phyloP scores from a whole-genome alignment of 2,888 invertebrate genomes.

The Diabrotica balteata region DNA sequence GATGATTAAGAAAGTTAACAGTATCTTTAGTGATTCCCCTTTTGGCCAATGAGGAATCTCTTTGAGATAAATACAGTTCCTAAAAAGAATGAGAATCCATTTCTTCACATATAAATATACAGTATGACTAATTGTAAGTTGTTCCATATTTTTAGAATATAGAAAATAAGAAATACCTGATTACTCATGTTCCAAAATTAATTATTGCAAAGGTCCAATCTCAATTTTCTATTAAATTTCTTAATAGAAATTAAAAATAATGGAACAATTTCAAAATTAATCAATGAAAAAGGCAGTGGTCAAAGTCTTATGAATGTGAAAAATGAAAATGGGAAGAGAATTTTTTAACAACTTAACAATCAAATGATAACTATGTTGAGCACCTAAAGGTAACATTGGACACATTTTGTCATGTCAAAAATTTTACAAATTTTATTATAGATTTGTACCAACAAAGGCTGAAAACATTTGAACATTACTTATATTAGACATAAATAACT shows the following conservation, averaged over 20 bases:
- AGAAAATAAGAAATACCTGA: neutral
- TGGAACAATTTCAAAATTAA: neutral
- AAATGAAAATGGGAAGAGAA: conserved; percentile 4
- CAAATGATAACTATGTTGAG: conserved; percentile 19
- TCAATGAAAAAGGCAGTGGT: neutral
- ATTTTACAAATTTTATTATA: too few relatives aligned
- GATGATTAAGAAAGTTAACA: too few relatives aligned
- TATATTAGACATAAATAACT: too few relatives aligned
- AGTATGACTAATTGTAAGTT: too few relatives aligned
- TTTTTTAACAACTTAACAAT: conserved; percentile 6
- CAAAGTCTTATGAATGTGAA: neutral
- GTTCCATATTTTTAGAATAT: neutral
- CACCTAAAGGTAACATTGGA: conserved; percentile 16
- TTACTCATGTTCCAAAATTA: neutral
- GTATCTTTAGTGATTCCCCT: too few relatives aligned
- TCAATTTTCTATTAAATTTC: too few relatives aligned
- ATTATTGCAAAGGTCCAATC: neutral
- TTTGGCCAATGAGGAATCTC: too few relatives aligned
- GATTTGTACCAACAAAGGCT: too few relatives aligned
- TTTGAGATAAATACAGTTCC: too few relatives aligned
- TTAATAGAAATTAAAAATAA: neutral
- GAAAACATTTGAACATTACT: too few relatives aligned
- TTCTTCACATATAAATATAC: too few relatives aligned
- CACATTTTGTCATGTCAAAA: neutral
- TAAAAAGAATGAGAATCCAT: too few relatives aligned